Conservation (phyloP, 2,797 vertebrate species). For the Meriones psammophilus region DNA sequence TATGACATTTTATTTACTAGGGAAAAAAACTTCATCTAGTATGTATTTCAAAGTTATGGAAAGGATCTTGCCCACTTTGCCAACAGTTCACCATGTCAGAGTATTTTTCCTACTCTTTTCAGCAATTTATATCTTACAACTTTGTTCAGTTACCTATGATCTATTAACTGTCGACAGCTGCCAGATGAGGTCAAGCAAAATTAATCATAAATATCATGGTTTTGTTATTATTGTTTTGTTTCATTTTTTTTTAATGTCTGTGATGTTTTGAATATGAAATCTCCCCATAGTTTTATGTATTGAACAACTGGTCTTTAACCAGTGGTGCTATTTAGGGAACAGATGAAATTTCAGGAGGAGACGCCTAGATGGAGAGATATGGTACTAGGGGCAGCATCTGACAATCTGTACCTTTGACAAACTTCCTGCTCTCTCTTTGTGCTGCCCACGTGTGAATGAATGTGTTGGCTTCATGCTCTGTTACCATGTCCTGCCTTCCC, state of each 20-base stretch:
- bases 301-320: neutral
- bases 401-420: too few species aligned
- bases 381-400: neutral
- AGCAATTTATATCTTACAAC: neutral
- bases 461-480: rapidly evolving
- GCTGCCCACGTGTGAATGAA: neutral
- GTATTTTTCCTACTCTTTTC: neutral
- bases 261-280: neutral
- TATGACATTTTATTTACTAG: neutral
- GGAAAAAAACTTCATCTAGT: neutral
- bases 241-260: neutral
- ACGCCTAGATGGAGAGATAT: neutral
- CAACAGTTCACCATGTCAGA: neutral
- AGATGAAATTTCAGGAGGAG: neutral
- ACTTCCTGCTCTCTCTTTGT: neutral
- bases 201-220: slow-evolving; percentile 23
- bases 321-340: neutral
- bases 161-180: slow-evolving; percentile 11
- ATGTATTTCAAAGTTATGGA: neutral
- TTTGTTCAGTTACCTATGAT: neutral
- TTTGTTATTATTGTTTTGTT: neutral
- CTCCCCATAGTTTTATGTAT: neutral
- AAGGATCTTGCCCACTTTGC: neutral
- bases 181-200: slow-evolving; percentile 15
- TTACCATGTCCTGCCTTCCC: neutral